Conservation (phyloP, 64 coral and sea anemone genomes). For the Montipora efflorescens region DNA sequence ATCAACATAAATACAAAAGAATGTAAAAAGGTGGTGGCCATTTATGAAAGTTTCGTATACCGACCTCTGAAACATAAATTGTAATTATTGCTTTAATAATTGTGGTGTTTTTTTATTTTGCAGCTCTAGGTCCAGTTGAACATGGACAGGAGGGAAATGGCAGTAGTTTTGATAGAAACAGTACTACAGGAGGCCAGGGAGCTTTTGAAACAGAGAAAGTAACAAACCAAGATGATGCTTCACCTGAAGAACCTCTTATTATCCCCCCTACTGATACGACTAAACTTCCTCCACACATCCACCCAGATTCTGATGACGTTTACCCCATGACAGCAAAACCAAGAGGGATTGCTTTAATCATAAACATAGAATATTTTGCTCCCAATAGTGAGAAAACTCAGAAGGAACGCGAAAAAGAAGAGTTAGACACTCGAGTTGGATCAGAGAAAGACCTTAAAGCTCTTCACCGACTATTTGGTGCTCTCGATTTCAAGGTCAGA, state of each 20-base stretch:
- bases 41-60: too few species aligned
- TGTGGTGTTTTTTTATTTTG: not conserved
- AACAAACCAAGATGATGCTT: not conserved
- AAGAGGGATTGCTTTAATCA: slow-evolving; percentile 67
- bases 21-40: too few species aligned
- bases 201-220: not conserved
- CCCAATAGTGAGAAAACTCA: slow-evolving; percentile 11
- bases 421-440: slow-evolving; percentile 36
- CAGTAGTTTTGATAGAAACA: not conserved
- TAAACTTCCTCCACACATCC: slow-evolving; percentile 54
- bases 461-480: slow-evolving; percentile 45
- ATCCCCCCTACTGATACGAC: not conserved
- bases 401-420: not conserved
- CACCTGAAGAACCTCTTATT: not conserved
- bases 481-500: slow-evolving; percentile 56
- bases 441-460: slow-evolving; percentile 58
- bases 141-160: not conserved
- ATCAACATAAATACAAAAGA: too few species aligned
- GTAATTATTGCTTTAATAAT: not conserved
- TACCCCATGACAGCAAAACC: slow-evolving; percentile 73
- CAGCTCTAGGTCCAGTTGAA: slow-evolving; percentile 15
- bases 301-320: not conserved
- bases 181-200: not conserved
- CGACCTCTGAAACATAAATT: too few species aligned
- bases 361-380: slow-evolving; percentile 47